phyloP scores from a whole-genome alignment of 1,140 invertebrate genomes.

The Amphibalanus amphitrite region DNA sequence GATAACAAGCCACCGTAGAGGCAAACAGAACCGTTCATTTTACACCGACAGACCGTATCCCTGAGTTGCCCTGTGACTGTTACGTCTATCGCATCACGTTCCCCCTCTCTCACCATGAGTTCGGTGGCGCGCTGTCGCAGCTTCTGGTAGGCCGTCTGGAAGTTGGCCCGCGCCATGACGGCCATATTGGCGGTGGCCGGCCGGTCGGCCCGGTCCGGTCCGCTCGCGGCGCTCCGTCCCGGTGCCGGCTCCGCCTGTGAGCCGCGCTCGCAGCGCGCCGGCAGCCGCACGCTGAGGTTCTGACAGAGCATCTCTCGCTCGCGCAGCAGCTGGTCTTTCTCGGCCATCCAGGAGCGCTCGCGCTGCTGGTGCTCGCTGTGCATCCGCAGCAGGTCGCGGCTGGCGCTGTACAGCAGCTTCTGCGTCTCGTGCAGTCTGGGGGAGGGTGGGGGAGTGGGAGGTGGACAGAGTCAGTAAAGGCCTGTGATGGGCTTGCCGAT shows the following conservation, averaged over 20 bases:
- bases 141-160: not conserved
- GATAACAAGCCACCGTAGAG: too few species aligned
- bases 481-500: too few species aligned
- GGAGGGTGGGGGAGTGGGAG: too few species aligned
- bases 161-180: not conserved
- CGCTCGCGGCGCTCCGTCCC: not conserved
- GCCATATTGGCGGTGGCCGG: not conserved
- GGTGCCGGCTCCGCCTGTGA: not conserved
- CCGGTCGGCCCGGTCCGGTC: too few species aligned
- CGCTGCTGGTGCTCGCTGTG: not conserved
- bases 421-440: not conserved
- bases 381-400: not conserved
- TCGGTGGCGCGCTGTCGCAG: not conserved
- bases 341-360: not conserved
- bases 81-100: too few species aligned
- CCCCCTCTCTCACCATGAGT: not conserved
- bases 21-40: too few species aligned
- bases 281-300: not conserved
- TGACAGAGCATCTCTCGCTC: not conserved
- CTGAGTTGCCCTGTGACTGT: too few species aligned
- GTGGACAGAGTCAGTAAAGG: too few species aligned
- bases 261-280: not conserved
- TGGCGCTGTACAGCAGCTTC: not conserved
- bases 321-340: not conserved
- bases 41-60: too few species aligned